A percentile compares a stretch with the other conserved stretches of the same genome.
These are phyloP conservation scores for Nowickia ferox DNA, from an alignment of 2,888 invertebrate species.

Conservation along the genomic window DNA sequence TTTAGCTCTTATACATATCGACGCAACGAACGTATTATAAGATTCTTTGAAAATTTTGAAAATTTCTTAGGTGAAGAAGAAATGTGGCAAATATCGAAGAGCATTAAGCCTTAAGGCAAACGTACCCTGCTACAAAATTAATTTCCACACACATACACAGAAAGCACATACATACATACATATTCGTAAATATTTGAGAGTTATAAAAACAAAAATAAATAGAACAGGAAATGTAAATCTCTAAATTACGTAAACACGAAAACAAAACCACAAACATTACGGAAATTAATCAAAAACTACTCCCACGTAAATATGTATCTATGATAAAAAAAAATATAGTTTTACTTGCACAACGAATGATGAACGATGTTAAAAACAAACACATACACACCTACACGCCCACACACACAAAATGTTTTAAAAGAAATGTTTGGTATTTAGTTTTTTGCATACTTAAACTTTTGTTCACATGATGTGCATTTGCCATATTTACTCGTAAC, in stretches of 20 bases:
- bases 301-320: conserved; percentile 60
- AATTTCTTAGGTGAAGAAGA: conserved; percentile 98
- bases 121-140: conserved; percentile 76
- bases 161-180: conserved; percentile 17
- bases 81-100: conserved; percentile 99
- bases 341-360: conserved; percentile 72
- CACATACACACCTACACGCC: conserved; percentile 10
- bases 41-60: conserved; percentile 98
- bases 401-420: conserved; percentile 54
- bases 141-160: conserved; percentile 30
- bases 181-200: conserved; percentile 37
- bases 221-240: conserved; percentile 50
- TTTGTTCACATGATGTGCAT: not conserved
- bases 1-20: conserved; percentile 95
- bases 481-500: not conserved
- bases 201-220: conserved; percentile 37
- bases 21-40: conserved; percentile 95
- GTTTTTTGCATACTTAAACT: conserved; percentile 54
- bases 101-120: conserved; percentile 91
- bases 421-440: conserved; percentile 55
- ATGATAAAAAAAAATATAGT: conserved; percentile 62
- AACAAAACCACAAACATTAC: conserved; percentile 40
- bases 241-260: conserved; percentile 20
- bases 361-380: conserved; percentile 65
- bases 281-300: conserved; percentile 38